Evolutionary conservation across 2,888 invertebrate species (phyloP), one percentile per base, ranked within the genome.

Genomic region (Drosophila limbata): DNA sequence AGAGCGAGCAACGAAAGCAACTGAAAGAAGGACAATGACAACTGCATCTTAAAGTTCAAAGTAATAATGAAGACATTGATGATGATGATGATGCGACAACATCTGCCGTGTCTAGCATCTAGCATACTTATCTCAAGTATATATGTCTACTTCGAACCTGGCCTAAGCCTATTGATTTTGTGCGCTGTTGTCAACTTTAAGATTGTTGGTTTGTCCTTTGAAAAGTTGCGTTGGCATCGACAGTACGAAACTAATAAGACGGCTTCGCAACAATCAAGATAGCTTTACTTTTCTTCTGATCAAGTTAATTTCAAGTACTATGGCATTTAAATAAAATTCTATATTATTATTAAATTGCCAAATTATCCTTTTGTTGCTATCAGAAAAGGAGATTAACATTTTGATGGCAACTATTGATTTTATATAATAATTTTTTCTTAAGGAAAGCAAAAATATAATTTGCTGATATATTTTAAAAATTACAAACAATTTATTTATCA

Each of bases 161-260:
- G 11, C 19, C 33, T 50, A 40, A 69, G 74, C 19, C 44, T 52
- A 63, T 74, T 64, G 74, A 73, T 51, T 74, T 74, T 55, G 28
- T 45, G 17, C 10, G 9, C 39, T 40, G 19, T 45, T 31, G 25
- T 31, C 17, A 56, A 62, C 39, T 69, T 69, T 31, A 37, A 61
- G 15, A 39, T 25, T 25, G 17, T 17, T 51, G 39, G n/a, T 25
- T 15, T 17, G 39, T 21, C 15, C 35, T 25, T 52, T 45, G 15
- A 51, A 57, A 50, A 56, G 15, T 56, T 45, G 11, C 45, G 8
- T 51, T 52, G 53, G 44, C 57, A 57, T 25, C 25, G 35, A 11
- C 44, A 56, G 37, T 4, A 17, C 3, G 1, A 17, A 42, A 17
- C 17, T 13, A 51, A 51, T 42, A 51, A 51, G 17, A 11, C 15